phyloP scores from a whole-genome alignment of 2,888 invertebrate species.

The Hetaerina titia region DNA sequence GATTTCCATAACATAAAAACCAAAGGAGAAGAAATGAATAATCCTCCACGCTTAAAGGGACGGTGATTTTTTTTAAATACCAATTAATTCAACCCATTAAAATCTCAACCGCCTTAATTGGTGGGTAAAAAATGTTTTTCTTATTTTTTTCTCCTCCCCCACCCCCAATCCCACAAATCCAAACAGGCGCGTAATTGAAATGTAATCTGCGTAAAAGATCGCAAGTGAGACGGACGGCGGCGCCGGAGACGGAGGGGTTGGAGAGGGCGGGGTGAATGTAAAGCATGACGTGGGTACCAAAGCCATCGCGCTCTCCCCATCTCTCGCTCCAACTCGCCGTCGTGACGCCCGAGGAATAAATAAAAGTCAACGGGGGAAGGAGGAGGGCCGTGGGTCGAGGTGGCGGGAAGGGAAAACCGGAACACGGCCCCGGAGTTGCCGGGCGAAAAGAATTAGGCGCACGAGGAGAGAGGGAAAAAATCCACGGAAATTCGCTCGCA shows the following conservation, averaged over 20 bases:
- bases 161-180: neutral
- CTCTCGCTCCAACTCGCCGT: neutral
- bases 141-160: neutral
- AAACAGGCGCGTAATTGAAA: conserved; percentile 57
- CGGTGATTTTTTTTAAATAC: too few relatives aligned
- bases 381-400: too few relatives aligned
- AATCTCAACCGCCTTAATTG: neutral
- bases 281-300: neutral
- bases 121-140: neutral
- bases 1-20: too few relatives aligned
- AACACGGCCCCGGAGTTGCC: too few relatives aligned
- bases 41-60: too few relatives aligned
- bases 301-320: too few relatives aligned
- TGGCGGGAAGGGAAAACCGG: too few relatives aligned
- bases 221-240: neutral
- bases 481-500: too few relatives aligned
- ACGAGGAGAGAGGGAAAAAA: neutral
- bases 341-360: neutral
- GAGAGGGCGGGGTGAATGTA: neutral
- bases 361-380: neutral
- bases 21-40: too few relatives aligned
- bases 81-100: neutral
- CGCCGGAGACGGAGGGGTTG: neutral
- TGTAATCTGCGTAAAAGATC: conserved; percentile 51
- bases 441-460: neutral